Percentiles rank a stretch among this genome's conserved stretches.
phyloP scores from a whole-genome alignment of 2,797 vertebrate genomes.

The Sarcophilus harrisii region DNA sequence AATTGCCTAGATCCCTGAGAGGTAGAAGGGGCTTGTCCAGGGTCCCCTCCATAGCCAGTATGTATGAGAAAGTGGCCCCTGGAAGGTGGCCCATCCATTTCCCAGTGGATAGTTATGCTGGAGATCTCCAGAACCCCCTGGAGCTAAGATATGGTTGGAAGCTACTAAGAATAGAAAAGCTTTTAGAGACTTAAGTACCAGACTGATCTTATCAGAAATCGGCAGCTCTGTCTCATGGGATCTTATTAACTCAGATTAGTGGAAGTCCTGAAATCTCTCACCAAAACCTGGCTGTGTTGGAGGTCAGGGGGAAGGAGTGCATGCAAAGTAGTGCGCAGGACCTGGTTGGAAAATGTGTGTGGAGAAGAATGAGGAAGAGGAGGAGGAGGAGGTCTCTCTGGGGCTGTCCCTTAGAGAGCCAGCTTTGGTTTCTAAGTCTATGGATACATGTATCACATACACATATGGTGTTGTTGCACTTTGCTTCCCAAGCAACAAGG shows the following conservation, averaged over 20 bases:
- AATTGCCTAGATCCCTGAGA: neutral
- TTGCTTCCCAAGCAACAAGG: neutral
- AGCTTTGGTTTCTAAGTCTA: neutral
- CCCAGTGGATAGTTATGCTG: neutral
- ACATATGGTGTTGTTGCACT: neutral
- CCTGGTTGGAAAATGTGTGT: neutral
- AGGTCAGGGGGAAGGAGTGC: neutral
- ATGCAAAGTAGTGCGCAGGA: neutral
- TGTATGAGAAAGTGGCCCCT: neutral
- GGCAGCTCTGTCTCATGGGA: slow-evolving; percentile 27
- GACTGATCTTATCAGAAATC: slow-evolving; percentile 54
- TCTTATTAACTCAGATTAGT: slow-evolving; percentile 64
- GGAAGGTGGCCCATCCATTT: neutral
- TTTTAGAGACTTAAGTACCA: slow-evolving; percentile 61
- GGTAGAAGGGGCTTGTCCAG: neutral
- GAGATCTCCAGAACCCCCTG: neutral
- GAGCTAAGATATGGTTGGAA: slow-evolving; percentile 25
- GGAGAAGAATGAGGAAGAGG: neutral
- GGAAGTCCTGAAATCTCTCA: slow-evolving; percentile 23
- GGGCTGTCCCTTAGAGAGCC: neutral
- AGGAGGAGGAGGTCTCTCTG: neutral
- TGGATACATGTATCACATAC: neutral
- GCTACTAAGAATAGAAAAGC: slow-evolving; percentile 68
- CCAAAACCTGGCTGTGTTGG: neutral
- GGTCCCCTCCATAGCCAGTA: neutral